Evolutionary conservation across 2,113 vertebrate species (phyloP).

Genomic region (Myrmecophaga tridactyla): DNA sequence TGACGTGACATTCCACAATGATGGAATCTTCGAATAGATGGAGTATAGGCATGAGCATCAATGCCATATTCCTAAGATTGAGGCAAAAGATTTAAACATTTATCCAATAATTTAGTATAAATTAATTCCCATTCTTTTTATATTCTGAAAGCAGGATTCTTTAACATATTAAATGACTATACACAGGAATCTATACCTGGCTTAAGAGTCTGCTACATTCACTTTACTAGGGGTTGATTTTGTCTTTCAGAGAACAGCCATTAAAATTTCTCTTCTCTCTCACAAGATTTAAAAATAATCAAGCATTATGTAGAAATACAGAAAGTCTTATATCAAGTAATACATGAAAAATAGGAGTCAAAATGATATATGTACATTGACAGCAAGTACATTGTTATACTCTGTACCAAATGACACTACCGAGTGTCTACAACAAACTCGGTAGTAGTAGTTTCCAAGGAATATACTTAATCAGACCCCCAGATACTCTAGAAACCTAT

Average conservation of each 20-base stretch:
- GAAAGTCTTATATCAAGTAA: not conserved
- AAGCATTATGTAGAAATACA: constrained; percentile 20
- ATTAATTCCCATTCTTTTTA: not conserved
- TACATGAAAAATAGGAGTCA: not conserved
- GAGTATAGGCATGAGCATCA: not conserved
- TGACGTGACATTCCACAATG: not conserved
- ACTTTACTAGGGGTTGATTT: not conserved
- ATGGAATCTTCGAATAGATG: not conserved
- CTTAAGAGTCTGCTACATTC: not conserved
- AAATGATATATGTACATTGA: not conserved
- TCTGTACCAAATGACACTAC: not conserved
- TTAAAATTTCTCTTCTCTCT: not conserved
- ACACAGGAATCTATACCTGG: not conserved
- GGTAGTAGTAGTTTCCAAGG: not conserved
- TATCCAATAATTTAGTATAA: not conserved
- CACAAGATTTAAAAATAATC: not conserved
- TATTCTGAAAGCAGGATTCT: not conserved
- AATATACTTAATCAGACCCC: not conserved
- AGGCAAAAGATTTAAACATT: constrained; percentile 28
- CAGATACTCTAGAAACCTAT: not conserved
- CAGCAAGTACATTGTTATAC: not conserved
- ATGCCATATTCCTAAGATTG: not conserved
- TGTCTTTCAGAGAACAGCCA: not conserved
- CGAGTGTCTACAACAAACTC: not conserved
- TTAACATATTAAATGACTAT: not conserved